A percentile compares a stretch with the other conserved stretches of the same genome.
Conservation (phyloP, 2,888 invertebrate genomes). For the Pardosa pseudoannulata region DNA sequence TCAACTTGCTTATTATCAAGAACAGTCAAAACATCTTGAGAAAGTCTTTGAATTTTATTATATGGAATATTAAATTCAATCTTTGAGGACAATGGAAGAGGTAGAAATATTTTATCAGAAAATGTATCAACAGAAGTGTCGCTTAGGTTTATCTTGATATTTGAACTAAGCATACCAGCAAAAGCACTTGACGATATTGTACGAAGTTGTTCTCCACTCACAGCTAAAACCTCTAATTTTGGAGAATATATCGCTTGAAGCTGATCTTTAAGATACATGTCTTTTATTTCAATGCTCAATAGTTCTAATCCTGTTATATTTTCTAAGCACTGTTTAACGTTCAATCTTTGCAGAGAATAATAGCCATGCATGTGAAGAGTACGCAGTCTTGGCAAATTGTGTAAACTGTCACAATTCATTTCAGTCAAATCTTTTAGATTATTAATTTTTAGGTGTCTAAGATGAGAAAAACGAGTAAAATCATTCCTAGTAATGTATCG, state of each 20-base stretch:
- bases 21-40: slow-evolving; percentile 87
- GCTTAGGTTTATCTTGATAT: slow-evolving; percentile 85
- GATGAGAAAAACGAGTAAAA: slow-evolving; percentile 84
- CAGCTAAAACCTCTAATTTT: slow-evolving; percentile 84
- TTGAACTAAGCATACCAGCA: slow-evolving; percentile 83
- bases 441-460: slow-evolving; percentile 82
- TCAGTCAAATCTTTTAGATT: slow-evolving; percentile 84
- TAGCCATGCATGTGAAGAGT: slow-evolving; percentile 85
- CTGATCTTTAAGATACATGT: slow-evolving; percentile 84
- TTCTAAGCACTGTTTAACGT: slow-evolving; percentile 89
- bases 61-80: slow-evolving; percentile 87
- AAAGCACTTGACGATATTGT: slow-evolving; percentile 89
- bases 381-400: slow-evolving; percentile 84
- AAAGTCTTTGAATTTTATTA: slow-evolving; percentile 86
- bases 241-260: slow-evolving; percentile 88
- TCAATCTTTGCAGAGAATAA: slow-evolving; percentile 84
- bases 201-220: slow-evolving; percentile 86
- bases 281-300: slow-evolving; percentile 91
- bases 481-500: slow-evolving; percentile 86
- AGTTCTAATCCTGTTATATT: slow-evolving; percentile 83
- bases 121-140: slow-evolving; percentile 88
- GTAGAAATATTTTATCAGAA: slow-evolving; percentile 89
- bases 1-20: slow-evolving; percentile 89
- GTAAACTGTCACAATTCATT: slow-evolving; percentile 90
- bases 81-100: slow-evolving; percentile 89